Evolutionary conservation across 2,797 vertebrate genomes (phyloP).

Genomic region (Loris lydekkerianus): DNA sequence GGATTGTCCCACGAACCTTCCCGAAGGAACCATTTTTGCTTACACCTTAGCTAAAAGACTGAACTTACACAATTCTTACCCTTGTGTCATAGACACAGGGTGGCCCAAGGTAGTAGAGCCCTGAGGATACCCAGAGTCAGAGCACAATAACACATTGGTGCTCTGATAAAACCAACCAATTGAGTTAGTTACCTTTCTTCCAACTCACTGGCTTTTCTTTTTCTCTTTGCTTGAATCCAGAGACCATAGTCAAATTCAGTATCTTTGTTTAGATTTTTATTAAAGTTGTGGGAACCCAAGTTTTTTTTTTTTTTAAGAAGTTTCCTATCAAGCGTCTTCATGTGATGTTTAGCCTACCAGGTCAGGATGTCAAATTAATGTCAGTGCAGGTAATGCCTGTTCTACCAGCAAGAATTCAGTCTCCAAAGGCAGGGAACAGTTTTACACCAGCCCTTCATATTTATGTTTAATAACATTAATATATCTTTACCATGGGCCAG

Average conservation of each 20-base stretch:
- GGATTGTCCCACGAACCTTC: neutral
- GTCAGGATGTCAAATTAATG: neutral
- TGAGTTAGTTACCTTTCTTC: neutral
- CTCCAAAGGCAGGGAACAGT: neutral
- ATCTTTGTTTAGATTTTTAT: neutral
- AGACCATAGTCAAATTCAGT: neutral
- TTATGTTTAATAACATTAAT: neutral
- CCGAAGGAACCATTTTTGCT: neutral
- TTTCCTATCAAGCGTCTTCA: neutral
- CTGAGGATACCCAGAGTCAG: neutral
- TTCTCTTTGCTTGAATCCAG: neutral
- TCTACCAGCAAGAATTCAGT: neutral
- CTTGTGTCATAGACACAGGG: neutral
- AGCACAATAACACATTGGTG: neutral
- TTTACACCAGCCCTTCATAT: slow-evolving; percentile 19
- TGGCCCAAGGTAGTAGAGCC: neutral
- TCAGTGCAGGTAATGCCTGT: neutral
- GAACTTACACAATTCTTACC: neutral
- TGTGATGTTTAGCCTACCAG: neutral
- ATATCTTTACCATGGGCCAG: neutral
- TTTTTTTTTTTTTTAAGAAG: slow-evolving; percentile 18
- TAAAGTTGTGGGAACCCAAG: neutral
- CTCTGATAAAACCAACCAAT: neutral
- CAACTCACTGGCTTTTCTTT: neutral
- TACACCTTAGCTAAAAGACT: neutral